Conservation (phyloP, 2,888 invertebrate genomes). For the Teleiodes luculella region DNA sequence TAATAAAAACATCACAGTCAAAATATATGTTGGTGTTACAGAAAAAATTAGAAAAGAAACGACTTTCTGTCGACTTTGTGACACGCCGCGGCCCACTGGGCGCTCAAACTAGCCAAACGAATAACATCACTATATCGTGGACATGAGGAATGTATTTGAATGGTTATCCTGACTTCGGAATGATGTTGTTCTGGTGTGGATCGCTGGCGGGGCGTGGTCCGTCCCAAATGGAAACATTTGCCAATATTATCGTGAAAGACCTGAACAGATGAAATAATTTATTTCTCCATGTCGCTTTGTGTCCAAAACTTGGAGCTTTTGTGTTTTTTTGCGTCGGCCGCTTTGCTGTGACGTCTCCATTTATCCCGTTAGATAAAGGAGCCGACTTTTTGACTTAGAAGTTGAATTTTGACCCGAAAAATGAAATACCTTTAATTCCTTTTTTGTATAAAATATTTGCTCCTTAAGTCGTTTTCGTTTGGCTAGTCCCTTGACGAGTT, state of each 20-base stretch:
- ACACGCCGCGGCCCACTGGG: slow-evolving; percentile 57
- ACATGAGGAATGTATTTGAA: background rate
- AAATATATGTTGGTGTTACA: slow-evolving; percentile 71
- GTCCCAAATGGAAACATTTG: slow-evolving; percentile 77
- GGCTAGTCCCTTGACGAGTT: slow-evolving; percentile 38
- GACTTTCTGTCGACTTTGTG: slow-evolving; percentile 71
- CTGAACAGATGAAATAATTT: slow-evolving; percentile 78
- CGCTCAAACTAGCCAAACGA: slow-evolving; percentile 1
- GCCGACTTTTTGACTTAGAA: slow-evolving; percentile 44
- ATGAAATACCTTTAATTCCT: slow-evolving; percentile 18
- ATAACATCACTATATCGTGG: background rate
- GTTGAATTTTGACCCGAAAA: slow-evolving; percentile 9
- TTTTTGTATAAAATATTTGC: slow-evolving; percentile 20
- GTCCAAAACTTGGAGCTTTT: slow-evolving; percentile 71
- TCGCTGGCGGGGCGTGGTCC: slow-evolving; percentile 67
- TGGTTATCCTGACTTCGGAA: background rate
- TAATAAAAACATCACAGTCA: slow-evolving; percentile 79
- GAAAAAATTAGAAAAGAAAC: slow-evolving; percentile 66
- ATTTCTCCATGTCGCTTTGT: slow-evolving; percentile 76
- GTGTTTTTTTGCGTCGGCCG: slow-evolving; percentile 68
- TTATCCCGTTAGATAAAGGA: slow-evolving; percentile 65
- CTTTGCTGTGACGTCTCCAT: slow-evolving; percentile 71
- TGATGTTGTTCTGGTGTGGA: slow-evolving; percentile 41
- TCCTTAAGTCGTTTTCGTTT: slow-evolving; percentile 31
- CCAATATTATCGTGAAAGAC: slow-evolving; percentile 78